These are phyloP conservation scores for Pinna nobilis DNA, from an alignment of 1,140 invertebrate genomes.

Conservation along the genomic window DNA sequence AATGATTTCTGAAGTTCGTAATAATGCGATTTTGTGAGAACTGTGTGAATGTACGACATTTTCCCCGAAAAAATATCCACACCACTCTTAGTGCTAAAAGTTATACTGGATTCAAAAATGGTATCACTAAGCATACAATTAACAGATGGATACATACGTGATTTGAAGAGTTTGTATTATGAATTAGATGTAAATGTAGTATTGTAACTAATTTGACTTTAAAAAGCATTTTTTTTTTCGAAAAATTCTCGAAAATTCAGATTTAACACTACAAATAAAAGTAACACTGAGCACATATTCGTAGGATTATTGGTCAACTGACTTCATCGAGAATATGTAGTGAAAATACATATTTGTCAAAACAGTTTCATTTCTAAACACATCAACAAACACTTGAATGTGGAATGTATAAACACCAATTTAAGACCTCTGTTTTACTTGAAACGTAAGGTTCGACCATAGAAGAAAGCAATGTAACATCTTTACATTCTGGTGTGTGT, in stretches of 20 bases:
- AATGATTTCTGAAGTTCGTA: no score
- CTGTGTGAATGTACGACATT: no score
- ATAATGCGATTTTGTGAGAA: no score
- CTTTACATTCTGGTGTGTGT: background rate
- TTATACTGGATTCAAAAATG: no score
- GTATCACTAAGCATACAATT: background rate
- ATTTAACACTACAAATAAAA: constrained; percentile 2
- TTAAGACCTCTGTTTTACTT: constrained; percentile 2
- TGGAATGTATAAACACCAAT: constrained; percentile 1
- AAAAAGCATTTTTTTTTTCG: constrained; percentile 9
- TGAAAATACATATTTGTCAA: background rate
- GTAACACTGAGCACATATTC: background rate
- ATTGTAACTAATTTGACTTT: background rate
- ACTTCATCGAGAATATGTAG: background rate
- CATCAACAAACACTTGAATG: background rate
- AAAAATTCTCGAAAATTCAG: background rate
- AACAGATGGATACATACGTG: constrained; percentile 2
- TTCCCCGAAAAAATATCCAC: no score
- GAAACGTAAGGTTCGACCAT: background rate
- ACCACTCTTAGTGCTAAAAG: no score
- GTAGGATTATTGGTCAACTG: background rate
- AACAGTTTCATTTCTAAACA: background rate
- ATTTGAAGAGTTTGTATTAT: background rate
- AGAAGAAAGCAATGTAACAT: background rate
- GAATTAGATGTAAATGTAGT: background rate